A percentile compares a stretch with the other conserved stretches of the same genome.
These are phyloP conservation scores for Falco novaeseelandiae DNA, from an alignment of 2,797 vertebrate species.

Conservation along the genomic window DNA sequence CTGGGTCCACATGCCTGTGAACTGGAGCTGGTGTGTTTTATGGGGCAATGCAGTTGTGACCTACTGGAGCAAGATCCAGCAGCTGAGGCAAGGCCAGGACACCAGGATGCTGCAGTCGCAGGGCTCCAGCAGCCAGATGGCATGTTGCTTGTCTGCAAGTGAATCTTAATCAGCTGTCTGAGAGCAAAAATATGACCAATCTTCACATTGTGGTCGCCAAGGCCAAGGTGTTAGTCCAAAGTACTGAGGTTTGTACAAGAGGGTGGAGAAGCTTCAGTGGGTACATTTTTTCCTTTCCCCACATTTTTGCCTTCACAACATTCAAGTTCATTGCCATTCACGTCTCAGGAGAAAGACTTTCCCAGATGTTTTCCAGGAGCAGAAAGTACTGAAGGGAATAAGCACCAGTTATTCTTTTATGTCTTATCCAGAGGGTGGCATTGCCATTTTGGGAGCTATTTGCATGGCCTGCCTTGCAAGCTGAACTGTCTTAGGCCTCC, in stretches of 20 bases:
- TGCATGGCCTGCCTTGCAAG: not conserved
- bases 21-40: not conserved
- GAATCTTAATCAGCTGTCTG: not conserved
- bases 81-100: not conserved
- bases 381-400: not conserved
- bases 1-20: not conserved
- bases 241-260: not conserved
- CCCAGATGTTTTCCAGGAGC: not conserved
- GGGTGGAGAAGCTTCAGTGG: not conserved
- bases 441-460: not conserved
- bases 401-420: not conserved
- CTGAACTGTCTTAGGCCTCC: not conserved
- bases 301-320: not conserved
- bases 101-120: accelerated
- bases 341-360: not conserved
- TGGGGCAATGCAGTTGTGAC: not conserved
- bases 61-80: not conserved
- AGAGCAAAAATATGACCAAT: not conserved
- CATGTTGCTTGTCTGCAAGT: not conserved
- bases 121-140: not conserved
- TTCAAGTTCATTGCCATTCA: not conserved
- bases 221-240: not conserved
- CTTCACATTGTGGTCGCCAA: not conserved
- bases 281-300: not conserved
- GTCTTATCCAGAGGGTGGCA: not conserved